Evolutionary conservation across 2,888 invertebrate species (phyloP), one percentile per base, ranked within the genome.

Genomic region (Agrilus mali): DNA sequence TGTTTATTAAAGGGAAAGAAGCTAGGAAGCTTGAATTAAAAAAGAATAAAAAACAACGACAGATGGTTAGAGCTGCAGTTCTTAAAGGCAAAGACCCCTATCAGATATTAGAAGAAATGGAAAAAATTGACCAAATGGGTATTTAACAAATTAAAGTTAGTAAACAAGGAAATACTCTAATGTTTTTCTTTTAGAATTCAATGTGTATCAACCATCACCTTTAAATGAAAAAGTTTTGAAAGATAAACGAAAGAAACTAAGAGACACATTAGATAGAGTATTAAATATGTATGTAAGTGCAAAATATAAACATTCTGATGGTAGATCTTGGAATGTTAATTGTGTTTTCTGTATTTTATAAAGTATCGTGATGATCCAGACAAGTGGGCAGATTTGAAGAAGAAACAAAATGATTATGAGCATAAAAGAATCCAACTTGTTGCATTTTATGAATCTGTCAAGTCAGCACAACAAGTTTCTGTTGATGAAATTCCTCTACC

Each of bases 61-160:
- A 92, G 69, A 82, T 94, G 76, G 97, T 97, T 1, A 72, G 97
- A 50, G 92, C 94, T 38, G 95, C 96, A 40, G 96, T 97, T 2
- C 72, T 98, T 4, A 97, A 97, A 71, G 93, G 94, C 63, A 96
- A 97, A 72, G 96, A 98, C 74, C 96, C 97, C 0, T 77, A 84
- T 42, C 93, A 95, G 64, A 82, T 97, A 46, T 75, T 98, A 34
- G 87, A 89, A 59, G 96, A 96, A 68, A 80, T 98, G 75, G 94
- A 96, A 63, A 89, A 93, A 69, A 92, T 97, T 60, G 97, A 97
- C 74, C 89, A 94, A 75, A 95, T 96, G 92, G 95, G 94, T 93
- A 70, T 57, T 65, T 62, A 40, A 15, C 12, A 12, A 16, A 22
- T 22, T 10, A 27, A 27, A 27, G 6, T 20, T 27, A 20, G 5